Base-by-base conservation (phyloP, 2,113 vertebrate genomes). In the Regulus satrapa region DNA sequence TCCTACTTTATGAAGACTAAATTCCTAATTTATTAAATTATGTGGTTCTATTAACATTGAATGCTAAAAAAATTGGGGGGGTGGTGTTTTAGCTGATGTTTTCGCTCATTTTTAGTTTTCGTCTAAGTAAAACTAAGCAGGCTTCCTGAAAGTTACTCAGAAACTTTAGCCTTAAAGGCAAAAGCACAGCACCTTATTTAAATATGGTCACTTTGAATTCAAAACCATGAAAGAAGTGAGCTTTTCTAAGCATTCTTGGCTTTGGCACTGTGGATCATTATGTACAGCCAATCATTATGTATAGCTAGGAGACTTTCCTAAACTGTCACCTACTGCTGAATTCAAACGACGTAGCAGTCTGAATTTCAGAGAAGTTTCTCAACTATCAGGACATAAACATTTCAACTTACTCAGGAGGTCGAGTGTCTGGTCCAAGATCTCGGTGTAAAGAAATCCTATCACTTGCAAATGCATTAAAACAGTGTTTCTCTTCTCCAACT, bases 391-490 rank as follows among this genome's bases (percentile, higher is more conserved):
- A 92, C 41, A 88, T 43, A 92, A 43, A 80, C 25, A 96, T 67
- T 95, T 77, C 69, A 94, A 98, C 99, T 26, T 99, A 99, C 99
- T 99, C 99, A 95, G 99, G 99, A 55, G 99, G 99, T 97, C 99
- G 98, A 34, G 99, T 99, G 95, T 99, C 99, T 45, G 99, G 98
- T 69, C 99, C 99, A 93, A 99, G 98, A 96, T 99, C 99, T 83
- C 99, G 98, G 92, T 99, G 99, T 87, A 99, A 96, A 52, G 99
- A 99, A 97, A 99, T 99, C 85, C 99, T 98, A 90, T 99, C 99
- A 80, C 99, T 99, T 91, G 99, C 99, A 86, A 98, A 99, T 89
- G 98, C 98, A 92, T 99, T 99, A 90, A 99, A 99, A 96, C 99
- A 99, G 95, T 99, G 99, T 89, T 99, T 99, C 86, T 98, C 97